Evolutionary conservation across 2,113 vertebrate species (phyloP), one percentile per base, ranked within the genome.

Genomic region (Cricetomys ansorgei): DNA sequence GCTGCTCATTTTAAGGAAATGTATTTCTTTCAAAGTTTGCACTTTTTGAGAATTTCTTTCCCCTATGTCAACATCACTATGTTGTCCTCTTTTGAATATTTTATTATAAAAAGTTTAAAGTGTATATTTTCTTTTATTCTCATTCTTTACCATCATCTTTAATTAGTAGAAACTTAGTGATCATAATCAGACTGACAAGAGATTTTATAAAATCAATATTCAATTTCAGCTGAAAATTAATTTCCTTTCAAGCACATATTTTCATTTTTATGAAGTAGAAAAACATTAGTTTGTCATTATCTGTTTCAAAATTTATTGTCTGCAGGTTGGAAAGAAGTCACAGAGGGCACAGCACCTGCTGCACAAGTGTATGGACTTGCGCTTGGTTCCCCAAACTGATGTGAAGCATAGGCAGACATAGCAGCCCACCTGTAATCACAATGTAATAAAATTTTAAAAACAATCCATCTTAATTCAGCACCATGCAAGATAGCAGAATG

Each of bases 1-100:
- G 0, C 76, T 37, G 88, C 5, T 25, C 67, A 85, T 96, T 95
- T 94, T 97, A 97, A 92, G 64, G 86, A 96, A 96, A 97, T 79
- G 65, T 95, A 94, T 89, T 80, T 92, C 5, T 94, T 96, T 95
- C 53, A 94, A 64, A 95, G 79, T 95, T 94, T 57, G 34, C 59
- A 53, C 37, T 43, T 67, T 89, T 87, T 96, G 88, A 85, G 69
- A 96, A 96, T 88, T 90, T 70, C 70, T 94, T 97, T 91, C 65
- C 48, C 4, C 69, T 72, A 57, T 29, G n/a, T 86, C 50, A 97
- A 62, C 55, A 13, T 96, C 37, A 67, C 43, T 85, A 1, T 89
- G 31, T 34, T 67, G 77, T 80, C 62, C 50, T 92, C 31, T n/a
- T n/a, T 62, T 75, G 67, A 73, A 50, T 19, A 1, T 62, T 96